Percentiles rank a stretch among this genome's conserved stretches.
Conservation (phyloP, 2,888 invertebrate species). For the Cheilosia grossa region DNA sequence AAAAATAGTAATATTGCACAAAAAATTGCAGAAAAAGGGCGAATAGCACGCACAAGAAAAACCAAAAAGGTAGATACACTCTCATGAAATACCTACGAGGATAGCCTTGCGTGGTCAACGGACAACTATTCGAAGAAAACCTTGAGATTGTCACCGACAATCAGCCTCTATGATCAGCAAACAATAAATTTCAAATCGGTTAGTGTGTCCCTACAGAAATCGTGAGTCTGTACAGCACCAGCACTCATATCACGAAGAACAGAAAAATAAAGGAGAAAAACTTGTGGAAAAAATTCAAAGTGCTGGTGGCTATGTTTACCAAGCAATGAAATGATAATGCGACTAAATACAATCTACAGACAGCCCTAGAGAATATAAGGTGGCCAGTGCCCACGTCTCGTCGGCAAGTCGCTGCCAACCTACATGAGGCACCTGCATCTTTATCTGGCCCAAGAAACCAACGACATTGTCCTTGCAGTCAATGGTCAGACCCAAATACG, state of each 20-base stretch:
- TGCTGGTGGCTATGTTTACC: slow-evolving; percentile 65
- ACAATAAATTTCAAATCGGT: slow-evolving; percentile 74
- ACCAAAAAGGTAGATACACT: background rate
- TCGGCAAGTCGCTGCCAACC: slow-evolving; percentile 58
- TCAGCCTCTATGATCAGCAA: slow-evolving; percentile 74
- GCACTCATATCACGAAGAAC: slow-evolving; percentile 36
- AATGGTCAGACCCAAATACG: slow-evolving; percentile 68
- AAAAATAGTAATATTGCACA: slow-evolving; percentile 63
- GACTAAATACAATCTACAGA: slow-evolving; percentile 59
- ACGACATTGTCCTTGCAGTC: slow-evolving; percentile 70
- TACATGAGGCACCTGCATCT: slow-evolving; percentile 73
- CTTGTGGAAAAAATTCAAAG: slow-evolving; percentile 32
- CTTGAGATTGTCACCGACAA: slow-evolving; percentile 73
- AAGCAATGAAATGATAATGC: slow-evolving; percentile 71
- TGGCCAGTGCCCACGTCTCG: slow-evolving; percentile 51
- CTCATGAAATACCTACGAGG: slow-evolving; percentile 35
- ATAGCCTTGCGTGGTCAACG: slow-evolving; percentile 55
- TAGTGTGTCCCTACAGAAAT: slow-evolving; percentile 69
- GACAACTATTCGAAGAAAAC: slow-evolving; percentile 64
- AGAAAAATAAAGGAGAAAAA: slow-evolving; percentile 25
- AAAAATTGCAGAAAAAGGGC: background rate
- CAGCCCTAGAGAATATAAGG: slow-evolving; percentile 48
- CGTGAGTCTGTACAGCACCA: slow-evolving; percentile 61
- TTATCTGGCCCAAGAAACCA: slow-evolving; percentile 63
- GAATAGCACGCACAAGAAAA: background rate